phyloP scores from a whole-genome alignment of 1,140 invertebrate species.

The Lepidotrigona ventralis region DNA sequence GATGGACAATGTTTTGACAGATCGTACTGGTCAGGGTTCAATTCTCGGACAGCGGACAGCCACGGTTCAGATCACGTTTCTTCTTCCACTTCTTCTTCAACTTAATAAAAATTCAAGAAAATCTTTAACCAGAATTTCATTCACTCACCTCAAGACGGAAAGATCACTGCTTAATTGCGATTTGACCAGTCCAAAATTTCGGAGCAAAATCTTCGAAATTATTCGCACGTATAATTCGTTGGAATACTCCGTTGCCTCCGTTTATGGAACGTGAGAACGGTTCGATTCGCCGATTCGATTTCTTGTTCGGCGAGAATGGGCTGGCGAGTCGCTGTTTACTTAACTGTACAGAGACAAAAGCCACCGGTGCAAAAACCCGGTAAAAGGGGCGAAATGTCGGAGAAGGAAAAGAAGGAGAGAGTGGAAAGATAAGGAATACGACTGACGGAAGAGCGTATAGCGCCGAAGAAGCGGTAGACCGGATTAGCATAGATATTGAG shows the following conservation, averaged over 20 bases:
- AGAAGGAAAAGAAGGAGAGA: neutral
- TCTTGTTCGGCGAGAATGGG: conserved; percentile 32
- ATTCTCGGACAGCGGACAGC: too few species aligned
- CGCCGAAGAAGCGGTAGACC: conserved; percentile 49
- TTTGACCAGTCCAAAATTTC: too few species aligned
- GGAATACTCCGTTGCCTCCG: neutral
- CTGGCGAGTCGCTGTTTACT: conserved; percentile 44
- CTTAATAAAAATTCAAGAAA: too few species aligned
- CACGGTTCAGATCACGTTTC: too few species aligned
- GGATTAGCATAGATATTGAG: conserved; percentile 70
- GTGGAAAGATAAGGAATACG: conserved; percentile 42
- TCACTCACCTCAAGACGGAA: too few species aligned
- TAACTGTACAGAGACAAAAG: conserved; percentile 50
- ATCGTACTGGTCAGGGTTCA: neutral
- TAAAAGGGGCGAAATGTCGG: conserved; percentile 19
- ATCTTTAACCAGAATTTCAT: too few species aligned
- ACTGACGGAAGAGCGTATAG: conserved; percentile 33
- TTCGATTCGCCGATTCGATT: neutral
- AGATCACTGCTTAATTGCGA: too few species aligned
- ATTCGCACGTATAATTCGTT: too few species aligned
- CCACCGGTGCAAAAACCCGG: neutral
- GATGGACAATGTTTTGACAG: neutral
- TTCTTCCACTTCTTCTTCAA: too few species aligned
- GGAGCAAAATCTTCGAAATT: too few species aligned
- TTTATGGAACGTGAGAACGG: conserved; percentile 2